phyloP scores from a whole-genome alignment of 2,888 invertebrate genomes.

The Euplexia lucipara region DNA sequence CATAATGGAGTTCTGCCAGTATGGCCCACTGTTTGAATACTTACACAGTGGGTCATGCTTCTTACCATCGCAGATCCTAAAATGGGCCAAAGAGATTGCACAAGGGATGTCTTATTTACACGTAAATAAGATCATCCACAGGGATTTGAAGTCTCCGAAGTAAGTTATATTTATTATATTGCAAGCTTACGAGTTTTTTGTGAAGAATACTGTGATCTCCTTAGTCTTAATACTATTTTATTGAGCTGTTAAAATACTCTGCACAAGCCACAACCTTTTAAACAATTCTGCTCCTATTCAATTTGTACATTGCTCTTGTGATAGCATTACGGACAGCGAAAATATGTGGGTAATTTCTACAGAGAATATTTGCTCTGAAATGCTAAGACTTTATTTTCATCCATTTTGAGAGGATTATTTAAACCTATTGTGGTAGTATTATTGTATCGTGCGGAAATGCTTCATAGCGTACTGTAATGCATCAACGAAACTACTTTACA shows the following conservation, averaged over 20 bases:
- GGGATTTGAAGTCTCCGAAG: conserved; percentile 99
- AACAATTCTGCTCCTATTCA: background rate
- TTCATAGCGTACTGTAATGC: no score
- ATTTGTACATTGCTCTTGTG: background rate
- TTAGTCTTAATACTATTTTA: background rate
- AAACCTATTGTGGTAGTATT: background rate
- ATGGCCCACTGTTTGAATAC: conserved; percentile 98
- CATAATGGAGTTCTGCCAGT: conserved; percentile 99
- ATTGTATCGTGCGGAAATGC: conserved; percentile 3
- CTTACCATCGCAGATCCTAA: conserved; percentile 96
- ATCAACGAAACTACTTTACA: background rate
- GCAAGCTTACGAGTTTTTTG: conserved; percentile 9
- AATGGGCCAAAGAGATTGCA: conserved; percentile 99
- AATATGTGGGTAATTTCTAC: background rate
- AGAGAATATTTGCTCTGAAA: background rate
- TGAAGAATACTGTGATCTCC: background rate
- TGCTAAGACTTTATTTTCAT: background rate
- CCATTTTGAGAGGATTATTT: conserved; percentile 3
- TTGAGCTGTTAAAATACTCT: background rate
- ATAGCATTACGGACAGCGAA: background rate
- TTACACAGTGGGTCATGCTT: conserved; percentile 96
- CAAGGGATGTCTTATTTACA: conserved; percentile 99
- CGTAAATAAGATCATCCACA: conserved; percentile 98
- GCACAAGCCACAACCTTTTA: background rate
- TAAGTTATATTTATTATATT: conserved; percentile 88